Conservation (phyloP, 2,113 vertebrate genomes). For the Cyphomyrus discorhynchus region DNA sequence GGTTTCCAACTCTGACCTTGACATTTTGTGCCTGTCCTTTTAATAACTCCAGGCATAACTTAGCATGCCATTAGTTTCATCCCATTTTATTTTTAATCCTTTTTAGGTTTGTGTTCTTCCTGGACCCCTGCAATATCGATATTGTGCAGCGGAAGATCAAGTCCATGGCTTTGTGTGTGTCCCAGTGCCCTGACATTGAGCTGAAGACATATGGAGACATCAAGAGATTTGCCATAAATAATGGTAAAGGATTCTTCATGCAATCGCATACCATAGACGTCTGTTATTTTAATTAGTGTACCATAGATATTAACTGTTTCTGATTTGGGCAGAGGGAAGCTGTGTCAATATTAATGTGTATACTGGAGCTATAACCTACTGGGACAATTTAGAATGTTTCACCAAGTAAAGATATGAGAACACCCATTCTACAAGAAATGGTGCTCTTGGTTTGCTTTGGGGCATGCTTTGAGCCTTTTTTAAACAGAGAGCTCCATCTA, state of each 20-base stretch:
- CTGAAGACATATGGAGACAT: slow-evolving; percentile 79
- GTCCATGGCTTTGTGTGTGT: slow-evolving; percentile 86
- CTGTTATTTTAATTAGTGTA: not conserved
- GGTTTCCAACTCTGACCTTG: not conserved
- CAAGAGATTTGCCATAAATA: slow-evolving; percentile 81
- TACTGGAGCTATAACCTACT: not conserved
- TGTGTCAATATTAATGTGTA: not conserved
- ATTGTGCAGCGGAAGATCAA: slow-evolving; percentile 82
- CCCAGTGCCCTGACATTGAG: slow-evolving; percentile 77
- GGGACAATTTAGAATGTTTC: not conserved
- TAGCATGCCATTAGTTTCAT: slow-evolving; percentile 2
- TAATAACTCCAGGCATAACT: not conserved
- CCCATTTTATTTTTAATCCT: slow-evolving; percentile 1
- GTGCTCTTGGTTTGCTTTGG: not conserved
- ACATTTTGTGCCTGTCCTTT: not conserved
- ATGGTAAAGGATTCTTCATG: slow-evolving; percentile 66
- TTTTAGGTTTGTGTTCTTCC: slow-evolving; percentile 88
- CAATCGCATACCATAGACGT: not conserved
- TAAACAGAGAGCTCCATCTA: not conserved
- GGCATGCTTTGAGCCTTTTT: not conserved
- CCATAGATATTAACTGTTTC: not conserved
- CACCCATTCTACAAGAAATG: not conserved
- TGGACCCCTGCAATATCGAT: slow-evolving; percentile 95
- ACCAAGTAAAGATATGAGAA: not conserved
- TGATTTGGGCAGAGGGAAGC: not conserved